Conservation (phyloP, 2,888 invertebrate genomes). For the Leucozona laternaria region DNA sequence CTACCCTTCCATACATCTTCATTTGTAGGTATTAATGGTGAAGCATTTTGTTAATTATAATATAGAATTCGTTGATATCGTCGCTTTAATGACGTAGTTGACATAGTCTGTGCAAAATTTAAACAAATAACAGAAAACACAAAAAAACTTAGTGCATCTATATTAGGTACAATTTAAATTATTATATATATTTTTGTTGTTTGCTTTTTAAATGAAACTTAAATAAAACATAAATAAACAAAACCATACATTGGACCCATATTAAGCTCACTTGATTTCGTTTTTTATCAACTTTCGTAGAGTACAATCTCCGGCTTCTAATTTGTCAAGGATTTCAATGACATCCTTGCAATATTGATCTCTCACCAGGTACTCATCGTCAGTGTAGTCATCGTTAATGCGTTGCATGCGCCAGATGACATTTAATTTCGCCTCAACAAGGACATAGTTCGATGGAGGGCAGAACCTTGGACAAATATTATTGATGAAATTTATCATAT, state of each 20-base stretch:
- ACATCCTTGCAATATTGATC: conserved; percentile 83
- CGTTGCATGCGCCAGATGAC: conserved; percentile 83
- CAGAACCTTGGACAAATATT: conserved; percentile 82
- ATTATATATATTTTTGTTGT: not conserved
- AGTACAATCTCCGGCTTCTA: conserved; percentile 83
- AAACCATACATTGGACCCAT: not conserved
- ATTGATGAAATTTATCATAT: conserved; percentile 82
- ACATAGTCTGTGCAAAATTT: not conserved
- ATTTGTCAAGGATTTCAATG: conserved; percentile 81
- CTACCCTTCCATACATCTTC: not conserved
- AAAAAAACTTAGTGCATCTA: not conserved
- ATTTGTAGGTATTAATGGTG: not conserved
- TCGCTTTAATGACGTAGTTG: not conserved
- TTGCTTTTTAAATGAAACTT: not conserved
- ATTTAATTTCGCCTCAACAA: conserved; percentile 83
- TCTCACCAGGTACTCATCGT: conserved; percentile 80
- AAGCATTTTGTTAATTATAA: not conserved
- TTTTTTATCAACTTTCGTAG: conserved; percentile 81
- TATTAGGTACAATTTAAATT: conserved; percentile 11
- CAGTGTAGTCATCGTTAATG: conserved; percentile 78
- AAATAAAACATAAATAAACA: not conserved
- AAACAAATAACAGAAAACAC: not conserved
- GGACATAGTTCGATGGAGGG: conserved; percentile 82
- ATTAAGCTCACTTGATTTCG: conserved; percentile 79
- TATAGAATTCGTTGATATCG: not conserved